Base-by-base conservation (phyloP, 2,888 invertebrate species). In the Eurois occulta region DNA sequence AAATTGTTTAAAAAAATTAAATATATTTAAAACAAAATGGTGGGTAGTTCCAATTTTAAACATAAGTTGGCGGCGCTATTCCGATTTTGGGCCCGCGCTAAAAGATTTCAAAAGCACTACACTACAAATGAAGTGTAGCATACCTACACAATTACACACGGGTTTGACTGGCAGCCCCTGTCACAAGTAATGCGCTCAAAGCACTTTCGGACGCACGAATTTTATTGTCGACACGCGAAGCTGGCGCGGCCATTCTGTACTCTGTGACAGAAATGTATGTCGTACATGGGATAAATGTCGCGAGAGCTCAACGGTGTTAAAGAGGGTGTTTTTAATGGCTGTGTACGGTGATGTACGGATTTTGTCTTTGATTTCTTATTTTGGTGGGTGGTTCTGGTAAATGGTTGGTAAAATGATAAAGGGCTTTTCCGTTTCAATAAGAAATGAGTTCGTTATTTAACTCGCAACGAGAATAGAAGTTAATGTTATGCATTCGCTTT, bases 281-380 rank as follows among this genome's bases (percentile, higher is more conserved):
- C 73, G 77, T 75, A 38, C 72, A 43, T 35, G 69, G 78, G 82
- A 84, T 88, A 82, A 86, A 72, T 81, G 85, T 86, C 88, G 68
- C 46, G 46, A 62, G 41, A 72, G 73, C 74, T 78, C 62, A 67
- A 43, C 52, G 32, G 68, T 43, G 60, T 46, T 78, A 55, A 78
- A 79, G 71, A 73, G 72, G 58, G 73, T 35, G 58, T 32, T 71
- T 80, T 76, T 87, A 88, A 88, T 88, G 84, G 78, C 77, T 62
- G 66, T 75, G 75, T 62, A n/a, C n/a, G n/a, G 41, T 46, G 43
- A 38, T 64, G 60, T 72, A 64, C 24, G 48, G 70, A 75, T 85
- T 72, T 85, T 38, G 35, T 52, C 52, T 73, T 60, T 74, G 41
- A 41, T 79, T 86, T 77, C 13, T 74, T 48, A 70, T 86, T 74